These are phyloP conservation scores for Pandemis heparana DNA, from an alignment of 2,888 invertebrate genomes.

Conservation along the genomic window DNA sequence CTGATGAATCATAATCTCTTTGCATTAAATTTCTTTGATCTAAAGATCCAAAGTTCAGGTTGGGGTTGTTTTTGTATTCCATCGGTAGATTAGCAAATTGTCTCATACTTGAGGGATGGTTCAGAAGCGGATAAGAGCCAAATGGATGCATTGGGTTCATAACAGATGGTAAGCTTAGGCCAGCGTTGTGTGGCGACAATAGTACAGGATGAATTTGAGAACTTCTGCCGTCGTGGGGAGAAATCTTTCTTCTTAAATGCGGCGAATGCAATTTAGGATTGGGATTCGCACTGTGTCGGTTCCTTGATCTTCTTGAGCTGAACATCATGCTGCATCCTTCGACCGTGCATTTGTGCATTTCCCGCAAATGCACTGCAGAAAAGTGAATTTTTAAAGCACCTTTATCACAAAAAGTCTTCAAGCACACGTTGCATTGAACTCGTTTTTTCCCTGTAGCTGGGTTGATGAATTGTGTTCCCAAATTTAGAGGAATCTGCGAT, in stretches of 20 bases:
- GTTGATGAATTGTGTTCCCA: constrained; percentile 96
- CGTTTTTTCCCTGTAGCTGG: constrained; percentile 98
- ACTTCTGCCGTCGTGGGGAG: constrained; percentile 96
- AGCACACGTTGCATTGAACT: constrained; percentile 98
- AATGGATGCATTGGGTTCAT: constrained; percentile 91
- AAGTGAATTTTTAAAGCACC: constrained; percentile 99
- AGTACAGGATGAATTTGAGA: constrained; percentile 94
- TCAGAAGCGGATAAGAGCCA: constrained; percentile 91
- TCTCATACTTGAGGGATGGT: constrained; percentile 88
- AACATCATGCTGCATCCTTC: constrained; percentile 99
- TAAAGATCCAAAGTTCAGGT: constrained; percentile 67
- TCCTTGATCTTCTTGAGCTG: constrained; percentile 97
- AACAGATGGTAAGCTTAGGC: constrained; percentile 87
- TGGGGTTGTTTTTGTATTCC: constrained; percentile 81
- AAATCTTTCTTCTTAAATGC: constrained; percentile 96
- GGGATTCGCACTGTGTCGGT: constrained; percentile 98
- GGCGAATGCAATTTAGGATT: constrained; percentile 99
- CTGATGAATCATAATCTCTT: constrained; percentile 72
- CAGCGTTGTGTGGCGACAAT: constrained; percentile 89
- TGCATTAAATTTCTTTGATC: constrained; percentile 73
- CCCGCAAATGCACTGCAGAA: constrained; percentile 98
- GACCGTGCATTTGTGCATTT: constrained; percentile 99
- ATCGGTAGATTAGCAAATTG: constrained; percentile 82
- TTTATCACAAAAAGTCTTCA: constrained; percentile 99
- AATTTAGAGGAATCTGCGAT: constrained; percentile 90